Evolutionary conservation across 2,888 invertebrate genomes (phyloP).

Genomic region (Adineta ricciae): DNA sequence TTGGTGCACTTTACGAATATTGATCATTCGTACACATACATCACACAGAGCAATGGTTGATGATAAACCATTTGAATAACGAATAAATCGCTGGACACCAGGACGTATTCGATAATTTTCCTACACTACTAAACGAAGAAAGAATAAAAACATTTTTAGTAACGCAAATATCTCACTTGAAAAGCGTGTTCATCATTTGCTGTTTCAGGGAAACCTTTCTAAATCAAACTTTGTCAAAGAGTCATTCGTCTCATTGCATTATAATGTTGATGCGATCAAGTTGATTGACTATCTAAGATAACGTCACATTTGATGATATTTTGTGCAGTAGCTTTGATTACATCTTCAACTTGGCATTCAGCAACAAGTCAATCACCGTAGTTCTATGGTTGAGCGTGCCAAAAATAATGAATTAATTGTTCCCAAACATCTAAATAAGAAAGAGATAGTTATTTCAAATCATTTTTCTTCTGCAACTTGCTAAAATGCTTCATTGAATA

Average conservation of each 20-base stretch:
- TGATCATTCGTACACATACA: no score
- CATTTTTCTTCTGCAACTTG: no score
- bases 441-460: no score
- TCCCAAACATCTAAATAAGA: no score
- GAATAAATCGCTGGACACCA: background rate
- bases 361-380: background rate
- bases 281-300: background rate
- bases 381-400: background rate
- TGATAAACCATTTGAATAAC: background rate
- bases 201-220: conserved; percentile 57
- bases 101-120: background rate
- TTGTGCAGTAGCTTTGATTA: background rate
- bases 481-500: no score
- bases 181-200: conserved; percentile 70
- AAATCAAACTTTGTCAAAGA: background rate
- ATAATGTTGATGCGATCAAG: background rate
- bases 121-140: no score
- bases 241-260: background rate
- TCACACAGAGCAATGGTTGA: background rate
- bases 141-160: no score
- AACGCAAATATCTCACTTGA: conserved; percentile 47
- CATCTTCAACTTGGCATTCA: background rate
- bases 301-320: conserved; percentile 14
- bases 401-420: no score
- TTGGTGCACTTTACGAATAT: no score